Evolutionary conservation across 2,888 invertebrate species (phyloP).

Genomic region (Argynnis bischoffii): DNA sequence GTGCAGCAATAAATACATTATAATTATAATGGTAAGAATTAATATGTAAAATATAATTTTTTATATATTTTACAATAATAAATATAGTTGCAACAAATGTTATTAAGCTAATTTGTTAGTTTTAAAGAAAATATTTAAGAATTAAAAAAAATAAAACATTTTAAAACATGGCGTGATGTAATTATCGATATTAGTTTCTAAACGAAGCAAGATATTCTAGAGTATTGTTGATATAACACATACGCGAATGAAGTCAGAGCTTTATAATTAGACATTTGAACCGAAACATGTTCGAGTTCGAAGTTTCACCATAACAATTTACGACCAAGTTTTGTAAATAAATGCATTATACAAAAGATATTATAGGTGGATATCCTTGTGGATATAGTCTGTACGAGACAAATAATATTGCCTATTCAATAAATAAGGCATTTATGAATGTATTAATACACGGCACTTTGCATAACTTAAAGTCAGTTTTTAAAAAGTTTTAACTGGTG

Average conservation of each 20-base stretch:
- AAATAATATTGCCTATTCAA: no score
- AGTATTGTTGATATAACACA: slow-evolving; percentile 25
- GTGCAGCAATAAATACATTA: slow-evolving; percentile 26
- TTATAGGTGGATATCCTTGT: no score
- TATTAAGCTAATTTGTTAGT: neutral
- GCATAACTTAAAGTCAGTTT: neutral
- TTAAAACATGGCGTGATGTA: neutral
- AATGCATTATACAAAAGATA: neutral
- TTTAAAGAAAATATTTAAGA: neutral
- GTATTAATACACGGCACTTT: neutral
- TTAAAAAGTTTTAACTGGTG: no score
- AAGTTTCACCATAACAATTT: slow-evolving; percentile 48
- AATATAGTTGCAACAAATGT: neutral
- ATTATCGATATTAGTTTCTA: slow-evolving; percentile 8
- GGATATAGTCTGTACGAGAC: no score
- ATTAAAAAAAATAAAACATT: neutral
- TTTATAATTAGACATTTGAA: slow-evolving; percentile 69
- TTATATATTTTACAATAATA: no score
- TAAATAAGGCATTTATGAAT: no score
- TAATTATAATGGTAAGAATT: no score
- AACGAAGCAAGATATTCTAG: slow-evolving; percentile 10
- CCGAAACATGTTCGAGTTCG: slow-evolving; percentile 58
- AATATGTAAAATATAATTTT: no score
- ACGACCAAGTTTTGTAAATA: slow-evolving; percentile 12
- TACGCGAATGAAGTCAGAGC: slow-evolving; percentile 62